phyloP scores from a whole-genome alignment of 2,797 vertebrate species.

The Rhinophrynus dorsalis region DNA sequence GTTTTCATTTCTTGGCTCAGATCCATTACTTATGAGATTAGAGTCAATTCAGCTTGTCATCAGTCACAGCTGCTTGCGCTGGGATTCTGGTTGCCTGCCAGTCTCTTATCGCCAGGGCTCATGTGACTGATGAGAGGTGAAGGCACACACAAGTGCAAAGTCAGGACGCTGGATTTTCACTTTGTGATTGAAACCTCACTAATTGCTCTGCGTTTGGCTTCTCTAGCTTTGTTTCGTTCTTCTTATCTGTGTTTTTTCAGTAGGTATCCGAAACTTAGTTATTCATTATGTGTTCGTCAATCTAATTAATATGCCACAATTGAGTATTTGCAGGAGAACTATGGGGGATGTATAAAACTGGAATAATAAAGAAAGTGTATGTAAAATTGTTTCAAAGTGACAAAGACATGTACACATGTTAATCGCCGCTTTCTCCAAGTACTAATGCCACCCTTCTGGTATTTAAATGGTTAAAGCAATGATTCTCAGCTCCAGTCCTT shows the following conservation, averaged over 20 bases:
- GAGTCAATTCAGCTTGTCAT: conserved; percentile 41
- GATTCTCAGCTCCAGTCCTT: too few species aligned
- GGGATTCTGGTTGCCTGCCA: conserved; percentile 44
- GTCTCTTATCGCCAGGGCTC: conserved; percentile 46
- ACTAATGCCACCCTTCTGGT: too few species aligned
- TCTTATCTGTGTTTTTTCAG: conserved; percentile 43
- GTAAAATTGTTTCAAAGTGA: too few species aligned
- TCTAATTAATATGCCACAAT: too few species aligned
- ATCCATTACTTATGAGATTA: conserved; percentile 48
- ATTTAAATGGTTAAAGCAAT: too few species aligned
- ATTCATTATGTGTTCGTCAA: background rate
- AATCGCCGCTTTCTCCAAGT: too few species aligned
- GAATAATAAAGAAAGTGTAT: too few species aligned
- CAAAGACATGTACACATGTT: too few species aligned
- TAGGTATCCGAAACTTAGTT: background rate
- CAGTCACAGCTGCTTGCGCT: conserved; percentile 31
- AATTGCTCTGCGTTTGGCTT: conserved; percentile 11
- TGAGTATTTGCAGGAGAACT: background rate
- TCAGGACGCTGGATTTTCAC: conserved; percentile 17
- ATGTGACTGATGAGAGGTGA: conserved; percentile 42
- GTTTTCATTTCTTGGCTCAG: conserved; percentile 16
- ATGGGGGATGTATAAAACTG: too few species aligned
- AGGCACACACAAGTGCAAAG: conserved; percentile 43
- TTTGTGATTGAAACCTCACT: conserved; percentile 7
- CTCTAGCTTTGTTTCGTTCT: conserved; percentile 11